phyloP scores from a whole-genome alignment of 2,113 vertebrate genomes.

The Gymnorhina tibicen region DNA sequence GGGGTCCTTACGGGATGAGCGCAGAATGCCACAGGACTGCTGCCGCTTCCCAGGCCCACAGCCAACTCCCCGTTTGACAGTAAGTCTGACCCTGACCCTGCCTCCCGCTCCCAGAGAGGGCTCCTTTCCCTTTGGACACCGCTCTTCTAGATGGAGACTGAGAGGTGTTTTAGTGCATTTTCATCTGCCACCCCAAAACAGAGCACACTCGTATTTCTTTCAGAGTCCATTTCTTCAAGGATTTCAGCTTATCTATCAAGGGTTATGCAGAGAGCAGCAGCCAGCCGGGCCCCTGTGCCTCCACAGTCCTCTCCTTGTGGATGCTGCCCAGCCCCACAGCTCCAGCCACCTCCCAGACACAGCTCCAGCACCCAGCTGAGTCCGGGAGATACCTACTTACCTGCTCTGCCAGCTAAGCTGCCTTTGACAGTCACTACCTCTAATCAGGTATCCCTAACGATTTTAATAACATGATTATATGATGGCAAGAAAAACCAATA shows the following conservation, averaged over 20 bases:
- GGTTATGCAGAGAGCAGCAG: not conserved
- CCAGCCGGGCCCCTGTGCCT: accelerated
- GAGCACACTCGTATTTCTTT: not conserved
- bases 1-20: not conserved
- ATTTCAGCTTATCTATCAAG: not conserved
- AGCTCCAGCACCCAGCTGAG: not conserved
- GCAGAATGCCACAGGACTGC: not conserved
- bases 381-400: accelerated
- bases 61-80: not conserved
- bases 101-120: not conserved
- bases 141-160: not conserved
- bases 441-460: not conserved
- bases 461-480: not conserved
- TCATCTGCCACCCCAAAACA: not conserved
- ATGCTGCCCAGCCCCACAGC: not conserved
- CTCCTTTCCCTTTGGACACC: not conserved
- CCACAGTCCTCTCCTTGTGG: not conserved
- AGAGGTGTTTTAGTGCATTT: not conserved
- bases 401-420: not conserved
- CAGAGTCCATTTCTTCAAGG: not conserved
- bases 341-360: not conserved
- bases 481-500: slow-evolving; percentile 23
- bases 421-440: not conserved
- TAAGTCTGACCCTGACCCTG: too few species aligned
- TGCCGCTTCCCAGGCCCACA: not conserved